Percentiles rank a stretch among this genome's conserved stretches.
Evolutionary conservation across 2,797 vertebrate species (phyloP).

Genomic region (Corythornis leucogaster): DNA sequence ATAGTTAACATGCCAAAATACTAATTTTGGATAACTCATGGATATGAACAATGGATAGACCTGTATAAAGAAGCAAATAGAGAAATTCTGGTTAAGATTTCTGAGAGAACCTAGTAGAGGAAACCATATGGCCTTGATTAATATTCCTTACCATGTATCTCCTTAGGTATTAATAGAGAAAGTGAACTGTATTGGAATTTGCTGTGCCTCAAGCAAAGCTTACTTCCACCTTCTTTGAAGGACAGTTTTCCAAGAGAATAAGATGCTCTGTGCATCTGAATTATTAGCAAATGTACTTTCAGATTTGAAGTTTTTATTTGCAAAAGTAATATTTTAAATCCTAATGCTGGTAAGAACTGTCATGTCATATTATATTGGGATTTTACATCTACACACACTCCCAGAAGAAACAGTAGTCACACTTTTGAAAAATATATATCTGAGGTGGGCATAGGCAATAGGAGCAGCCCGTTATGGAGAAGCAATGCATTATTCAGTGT

Average conservation of each 20-base stretch:
- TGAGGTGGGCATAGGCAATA: background rate
- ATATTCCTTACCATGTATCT: slow-evolving; percentile 21
- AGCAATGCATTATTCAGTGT: background rate
- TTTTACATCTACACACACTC: background rate
- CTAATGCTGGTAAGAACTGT: background rate
- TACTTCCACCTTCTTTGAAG: slow-evolving; percentile 61
- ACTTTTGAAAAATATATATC: background rate
- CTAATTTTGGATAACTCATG: background rate
- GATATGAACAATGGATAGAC: no score
- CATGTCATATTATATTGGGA: background rate
- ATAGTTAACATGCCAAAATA: background rate
- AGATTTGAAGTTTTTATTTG: background rate
- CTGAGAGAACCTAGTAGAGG: background rate
- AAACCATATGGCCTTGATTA: background rate
- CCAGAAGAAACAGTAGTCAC: background rate
- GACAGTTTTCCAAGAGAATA: slow-evolving; percentile 33
- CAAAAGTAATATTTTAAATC: background rate
- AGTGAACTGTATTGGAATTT: slow-evolving; percentile 40
- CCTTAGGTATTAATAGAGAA: slow-evolving; percentile 5
- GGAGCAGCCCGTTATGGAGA: background rate
- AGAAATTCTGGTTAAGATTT: background rate
- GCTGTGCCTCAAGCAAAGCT: slow-evolving; percentile 57
- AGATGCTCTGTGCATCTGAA: slow-evolving; percentile 41
- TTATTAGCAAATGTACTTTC: background rate
- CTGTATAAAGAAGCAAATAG: background rate